These are phyloP conservation scores for Tinea semifulvella DNA, from an alignment of 2,888 invertebrate genomes.

Conservation along the genomic window DNA sequence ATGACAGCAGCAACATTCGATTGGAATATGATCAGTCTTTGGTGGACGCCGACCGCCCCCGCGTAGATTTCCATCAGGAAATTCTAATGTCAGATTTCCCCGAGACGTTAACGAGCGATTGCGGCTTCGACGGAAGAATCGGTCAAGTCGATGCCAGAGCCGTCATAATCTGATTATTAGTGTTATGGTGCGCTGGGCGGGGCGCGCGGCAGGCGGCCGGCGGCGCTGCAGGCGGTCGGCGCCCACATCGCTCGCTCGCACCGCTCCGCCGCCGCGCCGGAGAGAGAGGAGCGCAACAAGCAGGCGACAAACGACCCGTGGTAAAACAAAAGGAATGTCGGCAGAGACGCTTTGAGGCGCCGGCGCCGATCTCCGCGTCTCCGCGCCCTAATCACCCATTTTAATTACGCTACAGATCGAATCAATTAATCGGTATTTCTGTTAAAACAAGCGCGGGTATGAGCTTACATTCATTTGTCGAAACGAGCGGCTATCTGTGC, in stretches of 20 bases:
- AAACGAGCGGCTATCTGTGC: not conserved
- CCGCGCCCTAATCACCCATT: conserved; percentile 65
- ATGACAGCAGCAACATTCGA: not conserved
- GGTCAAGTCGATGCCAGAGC: conserved; percentile 38
- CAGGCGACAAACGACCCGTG: conserved; percentile 66
- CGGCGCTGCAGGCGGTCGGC: conserved; percentile 51
- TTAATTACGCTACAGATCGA: conserved; percentile 67
- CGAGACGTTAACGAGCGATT: conserved; percentile 46
- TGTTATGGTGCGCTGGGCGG: conserved; percentile 49
- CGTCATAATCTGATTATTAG: conserved; percentile 66
- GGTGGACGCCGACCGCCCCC: conserved; percentile 13
- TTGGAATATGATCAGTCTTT: conserved; percentile 12
- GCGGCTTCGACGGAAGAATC: conserved; percentile 6
- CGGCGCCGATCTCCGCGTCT: conserved; percentile 59
- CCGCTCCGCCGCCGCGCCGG: conserved; percentile 22
- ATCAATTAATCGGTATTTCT: conserved; percentile 66
- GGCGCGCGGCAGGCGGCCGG: conserved; percentile 53
- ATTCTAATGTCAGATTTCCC: conserved; percentile 39
- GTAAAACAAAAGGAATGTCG: conserved; percentile 68
- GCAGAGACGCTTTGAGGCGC: conserved; percentile 66
- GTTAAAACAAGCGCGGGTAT: conserved; percentile 58
- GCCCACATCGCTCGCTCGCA: conserved; percentile 50
- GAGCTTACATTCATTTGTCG: conserved; percentile 39
- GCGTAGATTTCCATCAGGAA: conserved; percentile 24
- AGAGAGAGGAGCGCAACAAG: conserved; percentile 35